Evolutionary conservation across 2,888 invertebrate species (phyloP).

Genomic region (Fabriciana adippe): DNA sequence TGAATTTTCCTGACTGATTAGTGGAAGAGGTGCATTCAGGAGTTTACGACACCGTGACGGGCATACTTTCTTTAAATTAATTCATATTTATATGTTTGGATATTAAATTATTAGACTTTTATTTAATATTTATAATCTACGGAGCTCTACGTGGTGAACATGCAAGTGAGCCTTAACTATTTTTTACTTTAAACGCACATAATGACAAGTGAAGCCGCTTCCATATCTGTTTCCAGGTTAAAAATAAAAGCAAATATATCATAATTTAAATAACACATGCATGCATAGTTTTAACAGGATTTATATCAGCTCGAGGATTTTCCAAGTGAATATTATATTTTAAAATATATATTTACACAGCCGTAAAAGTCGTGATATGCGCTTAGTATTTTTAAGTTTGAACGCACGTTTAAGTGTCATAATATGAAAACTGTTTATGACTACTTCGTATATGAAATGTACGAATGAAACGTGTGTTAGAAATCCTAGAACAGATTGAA

Average conservation of each 20-base stretch:
- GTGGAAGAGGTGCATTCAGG: too few relatives aligned
- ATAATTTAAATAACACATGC: background rate
- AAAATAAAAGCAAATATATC: background rate
- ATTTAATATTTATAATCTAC: too few relatives aligned
- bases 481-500: background rate
- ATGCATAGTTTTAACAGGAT: slow-evolving; percentile 10
- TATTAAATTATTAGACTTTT: too few relatives aligned
- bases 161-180: background rate
- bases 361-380: slow-evolving; percentile 3
- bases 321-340: slow-evolving; percentile 18
- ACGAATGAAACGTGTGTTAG: background rate
- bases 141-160: too few relatives aligned
- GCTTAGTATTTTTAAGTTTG: slow-evolving; percentile 5
- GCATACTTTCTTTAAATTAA: too few relatives aligned
- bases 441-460: background rate
- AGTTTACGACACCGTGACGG: too few relatives aligned
- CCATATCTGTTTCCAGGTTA: too few relatives aligned
- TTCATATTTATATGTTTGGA: too few relatives aligned
- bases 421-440: background rate
- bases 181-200: background rate
- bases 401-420: slow-evolving; percentile 7
- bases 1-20: too few relatives aligned
- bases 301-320: slow-evolving; percentile 12
- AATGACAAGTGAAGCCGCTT: too few relatives aligned
- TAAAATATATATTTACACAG: slow-evolving; percentile 16